Evolutionary conservation across 2,113 vertebrate species (phyloP).

Genomic region (Saccopteryx bilineata): DNA sequence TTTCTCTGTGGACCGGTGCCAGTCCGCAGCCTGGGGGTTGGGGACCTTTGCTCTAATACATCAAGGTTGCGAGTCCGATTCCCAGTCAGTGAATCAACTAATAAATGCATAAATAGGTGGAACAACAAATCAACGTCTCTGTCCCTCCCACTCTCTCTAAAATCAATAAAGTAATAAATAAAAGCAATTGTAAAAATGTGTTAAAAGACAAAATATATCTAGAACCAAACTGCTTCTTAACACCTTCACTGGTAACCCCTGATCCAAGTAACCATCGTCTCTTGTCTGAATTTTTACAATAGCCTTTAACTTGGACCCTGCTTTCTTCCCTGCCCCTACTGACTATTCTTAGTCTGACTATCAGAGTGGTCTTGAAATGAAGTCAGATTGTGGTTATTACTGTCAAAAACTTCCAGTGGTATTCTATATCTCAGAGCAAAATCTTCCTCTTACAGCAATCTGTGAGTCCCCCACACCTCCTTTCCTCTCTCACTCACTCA

Average conservation of each 20-base stretch:
- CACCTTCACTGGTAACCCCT: not conserved
- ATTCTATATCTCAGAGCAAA: not conserved
- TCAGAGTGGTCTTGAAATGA: not conserved
- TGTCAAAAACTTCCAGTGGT: not conserved
- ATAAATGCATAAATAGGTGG: no score
- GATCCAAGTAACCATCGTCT: not conserved
- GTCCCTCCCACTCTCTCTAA: no score
- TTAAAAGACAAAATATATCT: not conserved
- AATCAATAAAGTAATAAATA: no score
- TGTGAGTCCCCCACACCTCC: not conserved
- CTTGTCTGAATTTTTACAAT: not conserved
- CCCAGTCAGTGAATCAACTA: no score
- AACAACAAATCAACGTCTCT: no score
- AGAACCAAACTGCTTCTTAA: not conserved
- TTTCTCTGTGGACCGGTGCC: no score
- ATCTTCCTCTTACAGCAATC: not conserved
- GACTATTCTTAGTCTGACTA: not conserved
- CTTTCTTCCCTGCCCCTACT: not conserved
- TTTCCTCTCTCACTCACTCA: not conserved
- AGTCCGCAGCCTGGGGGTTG: no score
- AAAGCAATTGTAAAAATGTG: no score
- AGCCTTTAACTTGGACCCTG: not conserved
- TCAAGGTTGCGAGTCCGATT: no score
- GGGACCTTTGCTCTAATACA: no score
- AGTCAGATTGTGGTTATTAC: not conserved